These are phyloP conservation scores for Cavia aperea DNA, from an alignment of 2,113 vertebrate genomes.

Conservation along the genomic window DNA sequence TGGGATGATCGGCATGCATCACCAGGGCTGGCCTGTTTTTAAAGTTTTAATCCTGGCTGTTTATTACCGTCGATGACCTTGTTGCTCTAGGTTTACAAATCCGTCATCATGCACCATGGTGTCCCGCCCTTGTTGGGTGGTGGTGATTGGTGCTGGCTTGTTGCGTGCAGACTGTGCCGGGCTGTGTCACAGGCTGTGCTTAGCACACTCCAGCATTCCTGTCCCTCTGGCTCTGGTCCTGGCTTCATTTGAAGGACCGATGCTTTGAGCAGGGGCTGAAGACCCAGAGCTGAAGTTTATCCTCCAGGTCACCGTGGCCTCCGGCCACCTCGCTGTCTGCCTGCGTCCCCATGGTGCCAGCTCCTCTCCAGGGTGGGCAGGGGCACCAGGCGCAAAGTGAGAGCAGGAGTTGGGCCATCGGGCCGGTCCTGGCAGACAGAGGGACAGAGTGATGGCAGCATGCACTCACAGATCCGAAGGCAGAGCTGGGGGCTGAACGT, in stretches of 20 bases:
- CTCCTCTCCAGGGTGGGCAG: not conserved
- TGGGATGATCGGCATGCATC: not conserved
- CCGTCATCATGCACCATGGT: no score
- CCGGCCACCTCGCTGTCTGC: not conserved
- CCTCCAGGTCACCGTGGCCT: not conserved
- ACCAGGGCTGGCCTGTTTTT: not conserved
- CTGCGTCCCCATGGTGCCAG: accelerated
- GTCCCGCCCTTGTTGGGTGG: not conserved
- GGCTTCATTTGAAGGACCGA: not conserved
- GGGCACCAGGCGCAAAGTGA: not conserved
- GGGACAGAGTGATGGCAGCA: not conserved
- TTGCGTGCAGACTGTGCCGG: not conserved
- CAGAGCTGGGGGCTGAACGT: not conserved
- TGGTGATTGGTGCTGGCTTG: not conserved
- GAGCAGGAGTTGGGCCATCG: not conserved
- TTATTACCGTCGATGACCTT: not conserved
- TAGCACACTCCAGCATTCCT: not conserved
- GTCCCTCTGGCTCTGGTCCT: not conserved
- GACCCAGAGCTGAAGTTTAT: not conserved
- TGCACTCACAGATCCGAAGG: not conserved
- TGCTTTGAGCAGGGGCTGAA: not conserved
- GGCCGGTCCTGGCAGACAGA: not conserved
- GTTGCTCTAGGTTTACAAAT: not conserved
- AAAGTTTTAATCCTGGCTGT: not conserved
- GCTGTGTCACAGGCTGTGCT: not conserved